These are phyloP conservation scores for Scarus forsteni DNA, from an alignment of 2,797 vertebrate species.

Conservation along the genomic window DNA sequence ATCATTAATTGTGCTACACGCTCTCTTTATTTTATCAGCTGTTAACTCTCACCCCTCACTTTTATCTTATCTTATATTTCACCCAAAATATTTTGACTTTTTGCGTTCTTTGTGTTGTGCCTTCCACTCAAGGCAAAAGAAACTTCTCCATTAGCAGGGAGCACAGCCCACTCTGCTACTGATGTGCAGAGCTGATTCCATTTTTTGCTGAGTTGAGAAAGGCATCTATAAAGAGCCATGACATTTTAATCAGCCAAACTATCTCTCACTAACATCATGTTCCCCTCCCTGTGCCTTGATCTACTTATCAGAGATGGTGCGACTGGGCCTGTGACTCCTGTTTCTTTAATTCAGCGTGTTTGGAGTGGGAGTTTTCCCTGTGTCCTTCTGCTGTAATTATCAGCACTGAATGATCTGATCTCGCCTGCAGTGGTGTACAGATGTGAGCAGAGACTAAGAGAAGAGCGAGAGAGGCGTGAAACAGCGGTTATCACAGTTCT, in stretches of 20 bases:
- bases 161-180: constrained; percentile 74
- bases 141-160: constrained; percentile 76
- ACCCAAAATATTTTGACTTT: constrained; percentile 31
- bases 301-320: constrained; percentile 81
- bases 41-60: constrained; percentile 13
- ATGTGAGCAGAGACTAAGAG: constrained; percentile 28
- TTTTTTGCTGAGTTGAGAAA: constrained; percentile 83
- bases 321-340: constrained; percentile 73
- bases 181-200: constrained; percentile 75
- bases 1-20: constrained; percentile 29
- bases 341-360: constrained; percentile 77
- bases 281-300: constrained; percentile 80
- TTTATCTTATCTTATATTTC: constrained; percentile 43
- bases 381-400: constrained; percentile 77
- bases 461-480: constrained; percentile 14
- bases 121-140: constrained; percentile 59
- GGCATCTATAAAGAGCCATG: constrained; percentile 83
- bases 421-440: constrained; percentile 59
- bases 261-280: constrained; percentile 81
- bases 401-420: constrained; percentile 72
- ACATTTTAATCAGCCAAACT: constrained; percentile 83
- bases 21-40: constrained; percentile 37
- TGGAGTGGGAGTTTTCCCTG: constrained; percentile 77
- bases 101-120: constrained; percentile 62
- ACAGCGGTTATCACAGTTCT: constrained; percentile 46